Evolutionary conservation across 53 echinoderm and acorn worm species (phyloP), one percentile per base, ranked within the genome.

Genomic region (Arbacia lixula): DNA sequence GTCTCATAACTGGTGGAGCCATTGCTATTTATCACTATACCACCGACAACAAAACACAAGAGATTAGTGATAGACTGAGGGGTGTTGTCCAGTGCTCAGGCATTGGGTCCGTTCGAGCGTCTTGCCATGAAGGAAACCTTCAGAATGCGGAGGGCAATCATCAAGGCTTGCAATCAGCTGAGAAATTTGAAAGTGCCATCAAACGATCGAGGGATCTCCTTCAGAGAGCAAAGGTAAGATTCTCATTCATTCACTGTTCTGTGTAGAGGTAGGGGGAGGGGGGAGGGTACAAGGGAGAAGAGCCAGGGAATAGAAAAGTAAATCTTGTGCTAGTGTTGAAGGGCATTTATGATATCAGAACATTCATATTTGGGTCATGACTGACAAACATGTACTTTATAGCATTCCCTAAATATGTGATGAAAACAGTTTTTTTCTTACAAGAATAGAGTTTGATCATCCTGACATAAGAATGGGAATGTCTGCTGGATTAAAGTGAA

Each of bases 201-300:
- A 30, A 29, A 51, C 84, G 62, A 57, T 84, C 95, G 12, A 86
- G 82, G 46, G 89, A 84, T 69, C 81, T 94, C 14, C 65, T 94
- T 20, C 84, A 87, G 63, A 94, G 91, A 79, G 85, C 71, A 2
- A 94, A 91, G 84, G 83, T 86, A 54, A 38, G 29, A 27, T 29
- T 64, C 27, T 12, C 24, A n/a, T n/a, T n/a, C n/a, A n/a, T n/a
- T n/a, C n/a, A n/a, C 34, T 30, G 4, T 14, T 62, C 21, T 16
- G 30, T 12, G 30, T 8, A 14, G 46, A 14, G 46, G 46, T 8
- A 14, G 46, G 46, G 46, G 46, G 46, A 14, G 46, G 46, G 46
- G 46, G 8, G 14, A 46, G 46, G 46, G 8, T 14, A 46, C 8
- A 14, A 46, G 46, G 46, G n/a, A n/a, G n/a, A n/a, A n/a, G n/a